phyloP scores from a whole-genome alignment of 2,113 vertebrate genomes.

The Apistogramma diplotaenia region DNA sequence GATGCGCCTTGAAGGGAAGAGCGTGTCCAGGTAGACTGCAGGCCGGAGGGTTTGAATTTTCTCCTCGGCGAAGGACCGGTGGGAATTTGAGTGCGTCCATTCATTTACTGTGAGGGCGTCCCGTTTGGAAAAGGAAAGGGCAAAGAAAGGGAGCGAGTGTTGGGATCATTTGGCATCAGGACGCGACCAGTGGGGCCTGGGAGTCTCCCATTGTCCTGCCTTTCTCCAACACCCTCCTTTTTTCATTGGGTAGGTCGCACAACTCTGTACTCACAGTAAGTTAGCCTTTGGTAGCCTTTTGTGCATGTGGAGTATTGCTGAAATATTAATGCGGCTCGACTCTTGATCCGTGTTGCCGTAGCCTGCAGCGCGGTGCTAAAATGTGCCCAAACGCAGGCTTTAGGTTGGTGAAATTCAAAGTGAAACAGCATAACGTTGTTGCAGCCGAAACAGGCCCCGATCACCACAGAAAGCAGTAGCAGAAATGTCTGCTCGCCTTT shows the following conservation, averaged over 20 bases:
- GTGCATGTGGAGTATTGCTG: constrained; percentile 15
- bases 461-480: neutral
- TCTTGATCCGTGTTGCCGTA: neutral
- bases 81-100: constrained; percentile 38
- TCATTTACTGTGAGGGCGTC: constrained; percentile 50
- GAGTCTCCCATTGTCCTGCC: constrained; percentile 63
- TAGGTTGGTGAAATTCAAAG: constrained; percentile 3
- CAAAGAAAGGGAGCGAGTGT: neutral
- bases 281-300: constrained; percentile 4
- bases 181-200: constrained; percentile 42
- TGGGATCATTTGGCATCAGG: constrained; percentile 41
- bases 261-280: constrained; percentile 31
- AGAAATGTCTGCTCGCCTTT: neutral
- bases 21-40: constrained; percentile 19
- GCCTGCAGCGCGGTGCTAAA: neutral
- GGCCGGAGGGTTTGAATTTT: constrained; percentile 36
- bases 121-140: neutral
- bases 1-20: constrained; percentile 25
- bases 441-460: constrained; percentile 9
- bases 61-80: neutral
- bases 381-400: neutral
- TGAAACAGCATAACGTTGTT: neutral
- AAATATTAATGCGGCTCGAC: constrained; percentile 20
- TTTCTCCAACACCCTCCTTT: constrained; percentile 20
- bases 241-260: constrained; percentile 11